Evolutionary conservation across 2,888 invertebrate genomes (phyloP).

Genomic region (Drosophila merina): DNA sequence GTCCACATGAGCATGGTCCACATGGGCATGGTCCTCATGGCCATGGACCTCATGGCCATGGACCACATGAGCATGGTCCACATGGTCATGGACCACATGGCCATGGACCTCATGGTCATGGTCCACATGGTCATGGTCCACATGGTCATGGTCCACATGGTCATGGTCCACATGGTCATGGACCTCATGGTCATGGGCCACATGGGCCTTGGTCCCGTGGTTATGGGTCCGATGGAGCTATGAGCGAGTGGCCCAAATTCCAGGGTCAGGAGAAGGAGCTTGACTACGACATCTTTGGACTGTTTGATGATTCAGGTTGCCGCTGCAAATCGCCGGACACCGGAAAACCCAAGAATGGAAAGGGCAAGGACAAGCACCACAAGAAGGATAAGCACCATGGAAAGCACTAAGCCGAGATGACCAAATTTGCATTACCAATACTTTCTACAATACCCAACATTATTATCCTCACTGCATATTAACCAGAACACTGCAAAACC

Average conservation of each 20-base stretch:
- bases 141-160: conserved; percentile 10
- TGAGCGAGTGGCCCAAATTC: conserved; percentile 51
- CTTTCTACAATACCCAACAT: not conserved
- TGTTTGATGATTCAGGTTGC: no score
- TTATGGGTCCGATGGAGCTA: conserved; percentile 21
- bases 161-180: not conserved
- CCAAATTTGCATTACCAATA: not conserved
- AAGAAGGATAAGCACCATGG: conserved; percentile 4
- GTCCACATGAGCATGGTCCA: not conserved
- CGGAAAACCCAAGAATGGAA: conserved; percentile 1
- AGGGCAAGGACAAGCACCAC: conserved; percentile 12
- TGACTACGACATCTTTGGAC: conserved; percentile 33
- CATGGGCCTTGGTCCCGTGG: conserved; percentile 7
- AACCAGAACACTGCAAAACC: not conserved
- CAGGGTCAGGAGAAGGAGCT: conserved; percentile 37
- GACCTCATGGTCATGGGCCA: not conserved
- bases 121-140: not conserved
- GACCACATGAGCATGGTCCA: not conserved
- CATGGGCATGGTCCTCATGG: not conserved
- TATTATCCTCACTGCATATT: not conserved
- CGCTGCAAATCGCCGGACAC: conserved; percentile 5
- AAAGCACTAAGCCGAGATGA: not conserved
- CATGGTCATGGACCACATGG: conserved; percentile 8
- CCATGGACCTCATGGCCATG: not conserved
- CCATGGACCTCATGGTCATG: conserved; percentile 2